These are phyloP conservation scores for Druceiella hillmani DNA, from an alignment of 2,888 invertebrate genomes.

Conservation along the genomic window DNA sequence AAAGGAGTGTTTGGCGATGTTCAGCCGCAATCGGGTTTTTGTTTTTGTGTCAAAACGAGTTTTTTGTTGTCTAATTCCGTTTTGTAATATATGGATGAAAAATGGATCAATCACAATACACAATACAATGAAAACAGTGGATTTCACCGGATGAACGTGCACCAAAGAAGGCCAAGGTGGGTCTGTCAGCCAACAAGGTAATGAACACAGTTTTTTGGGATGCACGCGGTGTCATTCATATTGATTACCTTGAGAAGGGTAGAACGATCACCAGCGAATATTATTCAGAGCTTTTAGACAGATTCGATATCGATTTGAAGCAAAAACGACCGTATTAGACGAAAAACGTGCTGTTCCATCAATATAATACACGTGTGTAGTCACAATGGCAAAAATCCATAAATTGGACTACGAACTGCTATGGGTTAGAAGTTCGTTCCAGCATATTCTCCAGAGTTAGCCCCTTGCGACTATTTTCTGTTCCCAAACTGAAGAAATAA, in stretches of 20 bases:
- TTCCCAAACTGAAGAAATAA: no score
- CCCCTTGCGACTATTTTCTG: no score
- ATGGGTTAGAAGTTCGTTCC: no score
- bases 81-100: no score
- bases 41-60: no score
- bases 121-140: no score
- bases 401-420: constrained; percentile 16
- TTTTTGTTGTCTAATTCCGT: no score
- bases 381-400: constrained; percentile 9
- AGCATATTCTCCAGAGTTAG: no score
- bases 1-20: no score
- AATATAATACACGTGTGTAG: constrained; percentile 21
- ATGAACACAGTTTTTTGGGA: constrained; percentile 25
- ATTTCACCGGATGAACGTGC: no score
- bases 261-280: constrained; percentile 22
- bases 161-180: constrained; percentile 22
- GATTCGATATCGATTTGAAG: constrained; percentile 16
- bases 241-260: constrained; percentile 22
- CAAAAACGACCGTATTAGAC: constrained; percentile 17
- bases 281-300: constrained; percentile 19
- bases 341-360: constrained; percentile 21
- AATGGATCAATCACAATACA: no score
- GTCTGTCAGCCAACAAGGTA: constrained; percentile 19
- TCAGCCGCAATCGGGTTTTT: no score
- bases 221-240: constrained; percentile 20